These are phyloP conservation scores for Solea solea DNA, from an alignment of 2,113 vertebrate genomes.

Conservation along the genomic window DNA sequence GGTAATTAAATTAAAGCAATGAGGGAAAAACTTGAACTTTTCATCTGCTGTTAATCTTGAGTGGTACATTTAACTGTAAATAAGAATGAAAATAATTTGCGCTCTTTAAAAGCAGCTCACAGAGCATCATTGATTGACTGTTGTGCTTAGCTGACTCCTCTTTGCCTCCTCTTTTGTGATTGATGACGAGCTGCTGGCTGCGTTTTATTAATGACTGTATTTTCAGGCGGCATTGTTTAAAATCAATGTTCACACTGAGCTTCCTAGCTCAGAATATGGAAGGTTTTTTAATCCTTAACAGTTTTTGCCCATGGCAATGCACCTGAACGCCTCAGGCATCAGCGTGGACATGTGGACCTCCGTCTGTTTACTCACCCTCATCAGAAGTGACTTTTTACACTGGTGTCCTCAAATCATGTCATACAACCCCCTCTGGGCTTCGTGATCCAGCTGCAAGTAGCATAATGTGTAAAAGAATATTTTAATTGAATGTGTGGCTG, in stretches of 20 bases:
- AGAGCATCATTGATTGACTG: background rate
- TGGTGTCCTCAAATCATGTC: background rate
- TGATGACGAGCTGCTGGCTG: constrained; percentile 3
- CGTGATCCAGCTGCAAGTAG: background rate
- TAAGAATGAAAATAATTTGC: background rate
- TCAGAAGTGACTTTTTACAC: constrained; percentile 10
- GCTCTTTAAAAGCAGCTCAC: background rate
- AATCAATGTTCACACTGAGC: background rate
- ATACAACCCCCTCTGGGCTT: background rate
- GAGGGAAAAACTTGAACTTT: no score
- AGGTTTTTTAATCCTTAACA: constrained; percentile 10
- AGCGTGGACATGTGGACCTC: background rate
- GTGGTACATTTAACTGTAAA: background rate
- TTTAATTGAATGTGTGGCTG: background rate
- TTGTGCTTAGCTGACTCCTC: background rate
- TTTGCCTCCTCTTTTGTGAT: background rate
- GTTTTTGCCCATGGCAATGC: background rate
- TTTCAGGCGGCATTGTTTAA: background rate
- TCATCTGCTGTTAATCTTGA: background rate
- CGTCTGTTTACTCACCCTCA: constrained; percentile 12
- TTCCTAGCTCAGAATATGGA: background rate
- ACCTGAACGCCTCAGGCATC: constrained; percentile 11
- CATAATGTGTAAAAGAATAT: background rate
- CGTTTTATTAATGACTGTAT: constrained; percentile 6
- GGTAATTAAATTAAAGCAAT: no score